These are phyloP conservation scores for Drosophila ohnishii DNA, from an alignment of 1,140 invertebrate genomes.

Conservation along the genomic window DNA sequence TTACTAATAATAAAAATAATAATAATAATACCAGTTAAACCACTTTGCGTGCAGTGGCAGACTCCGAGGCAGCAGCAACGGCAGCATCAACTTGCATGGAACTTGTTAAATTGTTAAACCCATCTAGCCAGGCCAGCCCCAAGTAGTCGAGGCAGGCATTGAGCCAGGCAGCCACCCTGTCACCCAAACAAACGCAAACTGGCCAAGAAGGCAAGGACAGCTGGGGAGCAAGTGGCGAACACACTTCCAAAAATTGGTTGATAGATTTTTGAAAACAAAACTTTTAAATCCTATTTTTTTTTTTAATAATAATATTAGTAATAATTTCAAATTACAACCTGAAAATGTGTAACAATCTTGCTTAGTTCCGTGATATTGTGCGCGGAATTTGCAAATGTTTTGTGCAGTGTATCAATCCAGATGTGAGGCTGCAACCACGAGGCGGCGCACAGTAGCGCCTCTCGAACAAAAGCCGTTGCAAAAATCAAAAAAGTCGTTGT, in stretches of 20 bases:
- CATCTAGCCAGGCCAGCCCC: conserved; percentile 45
- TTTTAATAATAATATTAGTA: not conserved
- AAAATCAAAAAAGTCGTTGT: too few species aligned
- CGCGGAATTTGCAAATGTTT: not conserved
- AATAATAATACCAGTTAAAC: conserved; percentile 73
- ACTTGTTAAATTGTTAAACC: conserved; percentile 56
- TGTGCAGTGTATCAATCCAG: conserved; percentile 12
- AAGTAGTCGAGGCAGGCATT: conserved; percentile 32
- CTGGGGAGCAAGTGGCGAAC: conserved; percentile 20
- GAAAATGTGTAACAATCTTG: not conserved
- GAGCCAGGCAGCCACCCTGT: conserved; percentile 46
- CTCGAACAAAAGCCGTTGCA: too few species aligned
- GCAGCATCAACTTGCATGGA: conserved; percentile 43
- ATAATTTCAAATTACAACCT: too few species aligned
- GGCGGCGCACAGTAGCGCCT: too few species aligned
- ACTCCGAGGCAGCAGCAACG: conserved; percentile 52
- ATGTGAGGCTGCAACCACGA: conserved; percentile 7
- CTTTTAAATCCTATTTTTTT: not conserved
- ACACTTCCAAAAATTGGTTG: conserved; percentile 15
- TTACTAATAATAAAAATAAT: conserved; percentile 64
- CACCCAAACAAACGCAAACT: conserved; percentile 49
- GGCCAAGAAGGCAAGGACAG: conserved; percentile 45
- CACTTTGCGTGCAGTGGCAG: conserved; percentile 71
- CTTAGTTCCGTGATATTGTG: not conserved
- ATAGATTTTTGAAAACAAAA: not conserved